These are phyloP conservation scores for Brienomyrus brachyistius DNA, from an alignment of 2,113 vertebrate genomes.

Conservation along the genomic window DNA sequence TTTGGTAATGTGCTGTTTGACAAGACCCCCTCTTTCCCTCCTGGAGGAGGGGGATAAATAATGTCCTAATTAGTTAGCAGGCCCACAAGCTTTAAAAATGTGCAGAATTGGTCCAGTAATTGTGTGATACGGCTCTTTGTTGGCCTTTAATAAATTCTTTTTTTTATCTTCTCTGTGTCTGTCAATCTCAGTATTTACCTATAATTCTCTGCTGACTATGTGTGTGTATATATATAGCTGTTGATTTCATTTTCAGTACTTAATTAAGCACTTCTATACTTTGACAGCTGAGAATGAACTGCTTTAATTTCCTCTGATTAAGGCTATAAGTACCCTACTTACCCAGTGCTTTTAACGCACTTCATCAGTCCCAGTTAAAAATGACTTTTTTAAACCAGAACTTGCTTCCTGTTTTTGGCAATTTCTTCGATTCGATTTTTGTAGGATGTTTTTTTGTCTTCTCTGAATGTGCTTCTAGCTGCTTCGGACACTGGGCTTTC, in stretches of 20 bases:
- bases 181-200: background rate
- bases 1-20: background rate
- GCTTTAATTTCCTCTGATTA: background rate
- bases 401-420: background rate
- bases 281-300: background rate
- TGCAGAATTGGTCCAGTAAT: background rate
- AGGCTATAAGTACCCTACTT: background rate
- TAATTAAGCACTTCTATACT: background rate
- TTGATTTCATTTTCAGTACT: background rate
- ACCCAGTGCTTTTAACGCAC: background rate
- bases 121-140: background rate
- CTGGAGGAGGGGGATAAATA: background rate
- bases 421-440: background rate
- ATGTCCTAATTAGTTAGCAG: background rate
- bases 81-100: background rate
- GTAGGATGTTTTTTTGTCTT: background rate
- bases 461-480: background rate
- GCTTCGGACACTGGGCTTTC: background rate
- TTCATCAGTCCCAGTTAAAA: background rate
- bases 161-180: background rate
- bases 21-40: background rate
- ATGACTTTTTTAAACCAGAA: background rate
- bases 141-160: background rate
- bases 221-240: background rate
- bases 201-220: background rate